Evolutionary conservation across 2,113 vertebrate species (phyloP), one percentile per base, ranked within the genome.

Genomic region (Xerus inauris): DNA sequence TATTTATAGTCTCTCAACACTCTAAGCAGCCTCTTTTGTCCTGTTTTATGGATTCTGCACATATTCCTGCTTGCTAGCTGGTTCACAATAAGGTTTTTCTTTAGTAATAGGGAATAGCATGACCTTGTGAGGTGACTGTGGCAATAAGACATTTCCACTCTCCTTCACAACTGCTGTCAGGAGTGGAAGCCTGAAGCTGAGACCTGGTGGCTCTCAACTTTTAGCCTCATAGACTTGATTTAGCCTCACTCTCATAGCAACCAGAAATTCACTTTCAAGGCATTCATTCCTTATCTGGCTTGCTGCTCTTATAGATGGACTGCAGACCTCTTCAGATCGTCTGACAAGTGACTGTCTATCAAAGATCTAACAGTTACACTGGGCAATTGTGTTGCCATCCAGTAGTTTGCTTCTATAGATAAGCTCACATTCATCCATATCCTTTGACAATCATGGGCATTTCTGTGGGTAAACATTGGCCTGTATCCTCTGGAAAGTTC

Each of bases 111-210:
- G 32, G 20, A 17, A 40, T 32, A 40, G 32, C 30, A 38, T 26
- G 16, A 51, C 6, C 0, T 24, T 40, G 30, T 3, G 16, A 65
- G 19, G 9, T 51, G 35, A 47, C 0, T 5, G 0, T 24, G 30
- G 22, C 30, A 40, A 57, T 38, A 57, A 42, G 24, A 0, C n/a
- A 26, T 22, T n/a, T 77, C 30, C 19, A 26, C 20, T n/a, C 42
- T 35, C n/a, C 3, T 20, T 26, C 13, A 3, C 11, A 10, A 16
- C 3, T 76, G 10, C 9, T 35, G 35, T 14, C 32, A 14, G 51
- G 6, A 26, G 8, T 5, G 35, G 71, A 88, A 28, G 6, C 0
- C 40, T 17, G n/a, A 19, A 8, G 20, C 9, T 38, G 69, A 91
- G 65, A 4, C 1, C 17, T 42, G 10, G 20, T 10, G n/a, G 1